Conservation (phyloP, 1,140 invertebrate species). For the Orius insidiosus region DNA sequence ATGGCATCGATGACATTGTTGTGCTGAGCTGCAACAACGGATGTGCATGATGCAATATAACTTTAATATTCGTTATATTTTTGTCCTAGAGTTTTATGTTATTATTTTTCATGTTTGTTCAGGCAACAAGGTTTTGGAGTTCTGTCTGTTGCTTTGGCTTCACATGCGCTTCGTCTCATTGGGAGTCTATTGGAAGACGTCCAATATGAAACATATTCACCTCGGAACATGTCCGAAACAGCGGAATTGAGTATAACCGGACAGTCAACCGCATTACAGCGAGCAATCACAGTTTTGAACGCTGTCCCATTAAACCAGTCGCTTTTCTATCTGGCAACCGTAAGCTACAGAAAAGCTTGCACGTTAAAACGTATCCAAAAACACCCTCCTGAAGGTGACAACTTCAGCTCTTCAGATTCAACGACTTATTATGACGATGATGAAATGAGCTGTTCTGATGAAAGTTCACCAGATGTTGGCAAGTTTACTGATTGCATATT, state of each 20-base stretch:
- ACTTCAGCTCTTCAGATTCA: slow-evolving; percentile 71
- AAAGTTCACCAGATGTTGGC: slow-evolving; percentile 74
- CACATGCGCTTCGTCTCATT: slow-evolving; percentile 51
- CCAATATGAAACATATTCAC: slow-evolving; percentile 30
- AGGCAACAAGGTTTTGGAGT: slow-evolving; percentile 65
- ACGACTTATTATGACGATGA: slow-evolving; percentile 83
- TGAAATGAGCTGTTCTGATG: slow-evolving; percentile 73
- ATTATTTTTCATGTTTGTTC: slow-evolving; percentile 18
- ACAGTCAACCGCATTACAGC: slow-evolving; percentile 43
- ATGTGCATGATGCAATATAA: too few relatives aligned
- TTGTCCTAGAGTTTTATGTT: too few relatives aligned
- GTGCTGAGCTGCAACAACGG: too few relatives aligned
- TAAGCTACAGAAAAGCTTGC: slow-evolving; percentile 77
- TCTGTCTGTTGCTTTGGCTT: slow-evolving; percentile 59
- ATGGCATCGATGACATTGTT: too few relatives aligned
- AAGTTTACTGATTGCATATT: background rate
- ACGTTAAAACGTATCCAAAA: slow-evolving; percentile 65
- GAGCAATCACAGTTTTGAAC: slow-evolving; percentile 44
- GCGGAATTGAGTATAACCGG: slow-evolving; percentile 38
- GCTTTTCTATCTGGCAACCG: slow-evolving; percentile 68
- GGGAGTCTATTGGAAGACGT: slow-evolving; percentile 46
- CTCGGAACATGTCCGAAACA: slow-evolving; percentile 27
- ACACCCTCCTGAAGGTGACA: slow-evolving; percentile 56
- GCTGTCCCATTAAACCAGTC: slow-evolving; percentile 55
- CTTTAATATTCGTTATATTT: too few relatives aligned